Evolutionary conservation across 2,113 vertebrate genomes (phyloP).

Genomic region (Pelobates fuscus): DNA sequence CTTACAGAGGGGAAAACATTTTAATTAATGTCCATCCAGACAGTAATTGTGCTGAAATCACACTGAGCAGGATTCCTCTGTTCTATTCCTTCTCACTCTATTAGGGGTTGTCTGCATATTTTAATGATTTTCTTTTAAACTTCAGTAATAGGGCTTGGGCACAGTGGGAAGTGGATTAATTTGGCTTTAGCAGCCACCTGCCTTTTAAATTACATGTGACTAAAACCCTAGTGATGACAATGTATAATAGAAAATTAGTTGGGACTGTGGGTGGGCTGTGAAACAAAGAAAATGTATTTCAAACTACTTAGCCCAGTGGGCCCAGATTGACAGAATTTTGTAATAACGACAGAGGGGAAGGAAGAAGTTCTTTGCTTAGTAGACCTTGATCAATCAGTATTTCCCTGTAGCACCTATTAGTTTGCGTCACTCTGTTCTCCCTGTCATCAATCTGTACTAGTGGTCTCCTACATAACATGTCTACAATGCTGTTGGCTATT

Average conservation of each 20-base stretch:
- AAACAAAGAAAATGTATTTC: constrained; percentile 19
- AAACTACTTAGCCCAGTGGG: constrained; percentile 33
- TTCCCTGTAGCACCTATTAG: constrained; percentile 37
- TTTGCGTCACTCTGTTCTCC: constrained; percentile 49
- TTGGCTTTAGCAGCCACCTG: constrained; percentile 54
- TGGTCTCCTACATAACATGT: constrained; percentile 24
- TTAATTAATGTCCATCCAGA: constrained; percentile 38
- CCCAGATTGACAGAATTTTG: constrained; percentile 18
- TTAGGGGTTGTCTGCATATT: constrained; percentile 40
- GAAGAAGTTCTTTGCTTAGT: constrained; percentile 44
- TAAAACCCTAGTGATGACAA: constrained; percentile 47
- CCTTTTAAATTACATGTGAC: constrained; percentile 49
- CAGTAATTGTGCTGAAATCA: constrained; percentile 45
- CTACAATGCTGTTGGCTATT: neutral
- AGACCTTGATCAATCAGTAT: constrained; percentile 40
- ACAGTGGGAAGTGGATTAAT: constrained; percentile 53
- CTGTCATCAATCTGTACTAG: too few relatives aligned
- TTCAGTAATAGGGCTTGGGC: constrained; percentile 23
- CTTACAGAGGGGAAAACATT: constrained; percentile 20
- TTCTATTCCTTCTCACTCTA: constrained; percentile 44
- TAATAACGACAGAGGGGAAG: constrained; percentile 22
- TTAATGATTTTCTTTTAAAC: constrained; percentile 51
- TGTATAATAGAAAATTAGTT: constrained; percentile 49
- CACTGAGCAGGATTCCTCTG: constrained; percentile 33
- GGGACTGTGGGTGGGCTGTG: neutral